Evolutionary conservation across 1,140 invertebrate genomes (phyloP).

Genomic region (Neodiprion lecontei): DNA sequence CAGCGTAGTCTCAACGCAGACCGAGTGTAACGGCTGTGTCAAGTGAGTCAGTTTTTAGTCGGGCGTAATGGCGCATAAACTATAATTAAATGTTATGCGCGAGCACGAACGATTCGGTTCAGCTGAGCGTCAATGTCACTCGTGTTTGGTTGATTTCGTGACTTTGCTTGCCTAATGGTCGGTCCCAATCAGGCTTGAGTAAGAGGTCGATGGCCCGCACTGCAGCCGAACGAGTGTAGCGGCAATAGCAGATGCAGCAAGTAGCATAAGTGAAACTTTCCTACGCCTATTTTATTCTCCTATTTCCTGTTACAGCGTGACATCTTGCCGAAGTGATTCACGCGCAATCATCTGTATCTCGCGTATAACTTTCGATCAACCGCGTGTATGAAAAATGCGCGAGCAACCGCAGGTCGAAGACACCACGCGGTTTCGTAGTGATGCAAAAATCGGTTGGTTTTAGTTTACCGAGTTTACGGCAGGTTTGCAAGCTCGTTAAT

Average conservation of each 20-base stretch:
- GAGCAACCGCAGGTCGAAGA: neutral
- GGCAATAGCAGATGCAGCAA: too few species aligned
- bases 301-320: too few species aligned
- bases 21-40: neutral
- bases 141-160: neutral
- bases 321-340: too few species aligned
- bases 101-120: neutral
- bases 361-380: too few species aligned
- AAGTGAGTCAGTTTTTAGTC: neutral
- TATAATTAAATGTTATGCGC: conserved; percentile 6
- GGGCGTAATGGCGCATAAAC: neutral
- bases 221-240: too few species aligned
- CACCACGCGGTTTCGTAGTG: neutral
- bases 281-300: too few species aligned
- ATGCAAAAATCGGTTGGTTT: conserved; percentile 40
- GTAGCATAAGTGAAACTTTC: too few species aligned
- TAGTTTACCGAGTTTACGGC: conserved; percentile 43
- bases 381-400: too few species aligned
- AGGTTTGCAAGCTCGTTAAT: conserved; percentile 45
- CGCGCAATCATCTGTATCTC: too few species aligned
- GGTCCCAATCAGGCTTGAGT: too few species aligned
- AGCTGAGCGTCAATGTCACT: neutral
- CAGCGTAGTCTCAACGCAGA: neutral
- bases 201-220: too few species aligned
- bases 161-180: neutral